Evolutionary conservation across 2,888 invertebrate genomes (phyloP), one percentile per base, ranked within the genome.

Genomic region (Lordiphosa andalusiaca): DNA sequence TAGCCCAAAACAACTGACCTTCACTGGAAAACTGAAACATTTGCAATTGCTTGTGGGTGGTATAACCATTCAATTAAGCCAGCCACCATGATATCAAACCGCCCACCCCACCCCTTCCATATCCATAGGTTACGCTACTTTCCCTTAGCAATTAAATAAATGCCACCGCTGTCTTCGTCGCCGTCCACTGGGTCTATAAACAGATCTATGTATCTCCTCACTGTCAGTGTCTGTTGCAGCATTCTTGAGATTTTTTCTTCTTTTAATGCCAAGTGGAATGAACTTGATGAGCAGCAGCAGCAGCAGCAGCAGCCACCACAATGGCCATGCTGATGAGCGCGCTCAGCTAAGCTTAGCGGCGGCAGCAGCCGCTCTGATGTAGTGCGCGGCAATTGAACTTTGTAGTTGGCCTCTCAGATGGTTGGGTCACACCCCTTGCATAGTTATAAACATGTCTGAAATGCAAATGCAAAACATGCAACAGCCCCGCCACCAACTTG

Each of bases 191-290:
- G 62, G 64, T 62, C 83, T 83, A 81, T 74, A 80, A 76, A 76
- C 81, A 76, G 76, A 68, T 73, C 30, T 30, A 30, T 30, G 30
- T 30, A 30, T 30, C 59, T 73, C 76, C 59, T 73, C 76, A 76
- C 80, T 76, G 76, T 73, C 76, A 76, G 73, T 80, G 75, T 55
- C 69, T 80, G 63, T 53, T 54, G 74, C 72, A 62, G 72, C 76
- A 83, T 83, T 73, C 74, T 80, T 76, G 58, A 65, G 63, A 72
- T 83, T 61, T 59, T 80, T 74, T 51, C 52, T 68, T 65, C 50
- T 55, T 62, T 76, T 76, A 82, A 82, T 76, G 80, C 76, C 80
- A 83, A 83, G 80, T 74, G 80, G 83, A 81, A 81, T 81, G 80
- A 81, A 81, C 80, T 82, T 81, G 80, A 73, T 70, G 75, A 64